Conservation (phyloP, 2,888 invertebrate species). For the Diarsia mendica region DNA sequence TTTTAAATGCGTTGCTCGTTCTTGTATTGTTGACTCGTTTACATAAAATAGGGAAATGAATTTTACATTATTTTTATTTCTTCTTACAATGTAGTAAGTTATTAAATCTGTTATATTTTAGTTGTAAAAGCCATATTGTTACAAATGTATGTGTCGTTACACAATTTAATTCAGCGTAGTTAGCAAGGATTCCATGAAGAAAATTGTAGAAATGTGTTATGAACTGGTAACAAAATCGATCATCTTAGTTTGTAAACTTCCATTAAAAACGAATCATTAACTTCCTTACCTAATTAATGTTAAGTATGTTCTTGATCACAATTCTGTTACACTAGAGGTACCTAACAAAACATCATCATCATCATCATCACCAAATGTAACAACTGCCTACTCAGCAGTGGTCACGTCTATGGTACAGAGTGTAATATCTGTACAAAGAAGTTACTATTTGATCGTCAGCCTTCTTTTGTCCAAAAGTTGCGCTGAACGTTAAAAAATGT, state of each 20-base stretch:
- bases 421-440: neutral
- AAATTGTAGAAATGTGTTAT: neutral
- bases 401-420: neutral
- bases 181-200: neutral
- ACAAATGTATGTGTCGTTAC: slow-evolving; percentile 16
- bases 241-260: neutral
- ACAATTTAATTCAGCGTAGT: neutral
- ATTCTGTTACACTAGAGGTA: neutral
- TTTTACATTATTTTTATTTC: slow-evolving; percentile 23
- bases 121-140: slow-evolving; percentile 58
- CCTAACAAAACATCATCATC: too few species aligned
- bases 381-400: neutral
- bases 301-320: neutral
- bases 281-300: neutral
- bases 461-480: slow-evolving; percentile 28
- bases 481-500: neutral
- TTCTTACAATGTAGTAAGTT: slow-evolving; percentile 50
- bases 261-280: neutral
- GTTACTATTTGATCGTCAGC: slow-evolving; percentile 6
- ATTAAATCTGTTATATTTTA: slow-evolving; percentile 55
- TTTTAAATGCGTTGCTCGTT: slow-evolving; percentile 45
- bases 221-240: neutral
- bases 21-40: slow-evolving; percentile 53
- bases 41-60: slow-evolving; percentile 29
- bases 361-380: neutral